These are phyloP conservation scores for Catamblyrhynchus diadema DNA, from an alignment of 2,797 vertebrate genomes.

Conservation along the genomic window DNA sequence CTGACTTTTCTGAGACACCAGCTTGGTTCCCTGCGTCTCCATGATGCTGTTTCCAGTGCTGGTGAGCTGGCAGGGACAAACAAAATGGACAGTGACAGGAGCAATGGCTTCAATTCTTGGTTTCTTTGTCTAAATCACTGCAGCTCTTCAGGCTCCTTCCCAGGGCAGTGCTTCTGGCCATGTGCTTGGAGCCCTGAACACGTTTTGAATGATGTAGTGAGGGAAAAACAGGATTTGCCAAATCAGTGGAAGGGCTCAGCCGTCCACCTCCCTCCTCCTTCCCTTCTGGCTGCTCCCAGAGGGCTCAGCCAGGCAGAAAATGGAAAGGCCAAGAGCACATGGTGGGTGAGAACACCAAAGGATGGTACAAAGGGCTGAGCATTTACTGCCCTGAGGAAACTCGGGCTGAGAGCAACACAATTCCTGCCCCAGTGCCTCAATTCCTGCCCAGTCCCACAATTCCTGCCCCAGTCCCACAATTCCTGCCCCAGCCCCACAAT, in stretches of 20 bases:
- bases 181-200: neutral
- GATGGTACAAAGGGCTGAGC: neutral
- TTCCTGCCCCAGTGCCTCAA: too few species aligned
- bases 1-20: neutral
- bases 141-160: neutral
- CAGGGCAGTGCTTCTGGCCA: neutral
- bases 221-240: neutral
- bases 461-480: too few species aligned
- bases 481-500: too few species aligned
- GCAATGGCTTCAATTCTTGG: neutral
- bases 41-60: neutral
- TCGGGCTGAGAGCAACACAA: fast-evolving
- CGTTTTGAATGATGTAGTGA: neutral
- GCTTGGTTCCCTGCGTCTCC: neutral
- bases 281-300: neutral
- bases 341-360: neutral
- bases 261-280: neutral
- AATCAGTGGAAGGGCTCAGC: neutral
- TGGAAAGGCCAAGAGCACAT: neutral
- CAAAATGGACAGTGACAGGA: neutral
- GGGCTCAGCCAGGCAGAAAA: neutral
- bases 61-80: neutral
- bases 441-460: fast-evolving
- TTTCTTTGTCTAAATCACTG: neutral
- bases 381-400: neutral